These are phyloP conservation scores for Ceratotherium simum DNA, from an alignment of 2,113 vertebrate genomes.

Conservation along the genomic window DNA sequence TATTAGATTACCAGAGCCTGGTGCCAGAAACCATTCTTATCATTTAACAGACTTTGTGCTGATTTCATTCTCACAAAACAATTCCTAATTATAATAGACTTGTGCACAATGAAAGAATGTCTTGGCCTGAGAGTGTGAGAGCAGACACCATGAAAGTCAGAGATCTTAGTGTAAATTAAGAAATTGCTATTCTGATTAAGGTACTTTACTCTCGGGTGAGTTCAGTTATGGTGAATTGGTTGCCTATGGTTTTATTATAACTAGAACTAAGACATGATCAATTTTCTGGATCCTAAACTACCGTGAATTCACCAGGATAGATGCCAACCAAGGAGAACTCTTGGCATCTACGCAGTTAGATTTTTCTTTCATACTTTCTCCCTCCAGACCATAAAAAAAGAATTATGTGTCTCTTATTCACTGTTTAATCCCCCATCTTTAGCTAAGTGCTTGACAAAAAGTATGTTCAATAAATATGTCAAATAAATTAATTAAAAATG, in stretches of 20 bases:
- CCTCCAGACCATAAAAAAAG: neutral
- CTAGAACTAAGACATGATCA: neutral
- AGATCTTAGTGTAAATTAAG: neutral
- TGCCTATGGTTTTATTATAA: neutral
- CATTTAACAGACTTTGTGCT: conserved; percentile 3
- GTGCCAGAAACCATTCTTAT: conserved; percentile 39
- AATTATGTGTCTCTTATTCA: neutral
- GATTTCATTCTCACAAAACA: neutral
- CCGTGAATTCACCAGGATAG: neutral
- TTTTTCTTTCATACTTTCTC: neutral
- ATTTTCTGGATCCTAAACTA: neutral
- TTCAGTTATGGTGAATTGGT: neutral
- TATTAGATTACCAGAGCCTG: neutral
- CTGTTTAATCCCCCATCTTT: neutral
- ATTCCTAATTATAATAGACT: neutral
- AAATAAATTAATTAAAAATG: neutral
- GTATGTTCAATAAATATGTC: neutral
- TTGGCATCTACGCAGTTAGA: neutral
- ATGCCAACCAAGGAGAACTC: neutral
- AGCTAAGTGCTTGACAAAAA: neutral
- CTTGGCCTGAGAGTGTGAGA: neutral
- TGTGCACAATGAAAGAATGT: neutral
- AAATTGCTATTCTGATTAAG: neutral
- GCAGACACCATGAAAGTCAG: neutral
- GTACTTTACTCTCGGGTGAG: neutral